phyloP scores from a whole-genome alignment of 2,113 vertebrate species.

The Sinocyclocheilus grahami region DNA sequence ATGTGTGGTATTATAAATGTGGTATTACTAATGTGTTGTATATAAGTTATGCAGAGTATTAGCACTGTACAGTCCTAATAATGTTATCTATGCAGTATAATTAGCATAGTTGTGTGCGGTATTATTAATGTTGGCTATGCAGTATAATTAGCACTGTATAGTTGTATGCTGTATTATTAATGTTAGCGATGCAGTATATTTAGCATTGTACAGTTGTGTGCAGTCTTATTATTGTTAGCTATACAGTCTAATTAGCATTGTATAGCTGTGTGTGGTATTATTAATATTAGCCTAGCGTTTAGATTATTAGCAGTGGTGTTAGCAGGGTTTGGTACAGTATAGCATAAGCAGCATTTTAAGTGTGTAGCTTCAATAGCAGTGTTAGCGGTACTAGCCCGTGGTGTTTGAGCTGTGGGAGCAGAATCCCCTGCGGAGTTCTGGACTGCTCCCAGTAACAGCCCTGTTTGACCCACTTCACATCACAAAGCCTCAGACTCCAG shows the following conservation, averaged over 20 bases:
- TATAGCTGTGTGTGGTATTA: background rate
- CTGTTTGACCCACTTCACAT: constrained; percentile 54
- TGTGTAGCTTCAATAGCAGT: background rate
- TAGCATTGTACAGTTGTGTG: background rate
- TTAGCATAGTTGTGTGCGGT: background rate
- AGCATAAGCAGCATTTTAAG: background rate
- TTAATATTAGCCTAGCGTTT: background rate
- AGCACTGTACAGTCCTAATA: background rate
- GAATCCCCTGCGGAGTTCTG: constrained; percentile 27
- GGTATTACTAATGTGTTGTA: background rate
- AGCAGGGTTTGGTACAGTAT: background rate
- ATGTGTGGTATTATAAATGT: background rate
- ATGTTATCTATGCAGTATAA: background rate
- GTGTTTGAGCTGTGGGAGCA: constrained; percentile 15
- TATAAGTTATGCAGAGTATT: background rate
- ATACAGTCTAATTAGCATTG: background rate
- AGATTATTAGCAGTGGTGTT: background rate
- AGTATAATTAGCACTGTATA: background rate
- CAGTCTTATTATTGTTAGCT: background rate
- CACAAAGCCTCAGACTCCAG: constrained; percentile 43
- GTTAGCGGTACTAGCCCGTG: background rate
- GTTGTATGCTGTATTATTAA: background rate
- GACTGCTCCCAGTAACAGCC: constrained; percentile 39
- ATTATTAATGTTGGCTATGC: too few relatives aligned
- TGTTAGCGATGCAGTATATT: background rate